phyloP scores from a whole-genome alignment of 2,113 vertebrate genomes.

The Pholis gunnellus region DNA sequence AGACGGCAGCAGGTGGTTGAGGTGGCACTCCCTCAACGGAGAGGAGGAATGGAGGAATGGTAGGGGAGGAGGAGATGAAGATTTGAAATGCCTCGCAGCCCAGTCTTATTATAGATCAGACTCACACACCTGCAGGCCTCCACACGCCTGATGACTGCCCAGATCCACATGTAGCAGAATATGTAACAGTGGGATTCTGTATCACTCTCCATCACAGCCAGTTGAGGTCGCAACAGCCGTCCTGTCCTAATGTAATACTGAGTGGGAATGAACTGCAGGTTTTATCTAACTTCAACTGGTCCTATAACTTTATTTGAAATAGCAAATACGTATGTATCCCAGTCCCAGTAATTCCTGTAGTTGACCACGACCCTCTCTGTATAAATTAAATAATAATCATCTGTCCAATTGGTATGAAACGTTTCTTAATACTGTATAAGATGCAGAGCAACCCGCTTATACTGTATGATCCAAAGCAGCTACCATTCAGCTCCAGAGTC shows the following conservation, averaged over 20 bases:
- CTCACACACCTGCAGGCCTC: constrained; percentile 70
- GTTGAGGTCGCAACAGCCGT: no score
- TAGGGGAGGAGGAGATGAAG: constrained; percentile 40
- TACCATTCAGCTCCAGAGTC: neutral
- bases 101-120: constrained; percentile 70
- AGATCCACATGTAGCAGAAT: neutral
- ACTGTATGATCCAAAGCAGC: neutral
- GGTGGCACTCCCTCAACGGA: constrained; percentile 60
- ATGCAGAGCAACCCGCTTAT: neutral
- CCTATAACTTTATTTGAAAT: neutral
- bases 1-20: constrained; percentile 72
- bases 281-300: neutral
- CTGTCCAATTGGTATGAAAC: neutral
- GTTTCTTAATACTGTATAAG: neutral
- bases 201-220: neutral
- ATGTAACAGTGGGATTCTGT: neutral
- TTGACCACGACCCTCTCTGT: neutral
- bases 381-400: neutral
- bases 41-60: constrained; percentile 58
- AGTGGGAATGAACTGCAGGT: neutral
- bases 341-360: neutral
- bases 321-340: neutral
- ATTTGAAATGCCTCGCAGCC: constrained; percentile 65
- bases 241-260: neutral
- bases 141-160: constrained; percentile 34